Conservation (phyloP, 1,140 invertebrate species). For the Chionoecetes opilio region DNA sequence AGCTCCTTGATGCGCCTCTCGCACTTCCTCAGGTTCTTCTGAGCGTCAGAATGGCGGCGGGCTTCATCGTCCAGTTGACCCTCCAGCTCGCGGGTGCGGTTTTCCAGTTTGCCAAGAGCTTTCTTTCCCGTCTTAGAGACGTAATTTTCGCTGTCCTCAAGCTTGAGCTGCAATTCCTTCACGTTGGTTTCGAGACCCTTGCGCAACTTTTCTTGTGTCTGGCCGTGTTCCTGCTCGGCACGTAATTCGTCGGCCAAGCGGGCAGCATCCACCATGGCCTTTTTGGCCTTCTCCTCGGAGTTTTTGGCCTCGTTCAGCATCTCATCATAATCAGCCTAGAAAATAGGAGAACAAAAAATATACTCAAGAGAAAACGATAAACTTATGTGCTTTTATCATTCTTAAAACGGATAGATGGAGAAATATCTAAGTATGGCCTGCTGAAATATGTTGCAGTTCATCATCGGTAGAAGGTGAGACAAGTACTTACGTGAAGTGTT, state of each 20-base stretch:
- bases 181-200: conserved; percentile 83
- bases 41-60: conserved; percentile 96
- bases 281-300: conserved; percentile 85
- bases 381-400: background rate
- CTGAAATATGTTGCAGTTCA: background rate
- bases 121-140: conserved; percentile 83
- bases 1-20: conserved; percentile 86
- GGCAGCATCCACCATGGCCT: conserved; percentile 85
- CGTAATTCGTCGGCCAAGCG: conserved; percentile 87
- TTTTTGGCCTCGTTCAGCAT: conserved; percentile 85
- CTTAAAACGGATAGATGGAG: background rate
- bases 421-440: background rate
- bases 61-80: conserved; percentile 87
- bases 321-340: conserved; percentile 83
- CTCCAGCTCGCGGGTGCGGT: conserved; percentile 85
- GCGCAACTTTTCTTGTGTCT: conserved; percentile 87
- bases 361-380: background rate
- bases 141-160: conserved; percentile 87
- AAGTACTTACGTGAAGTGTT: conserved; percentile 69
- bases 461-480: too few relatives aligned
- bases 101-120: conserved; percentile 85
- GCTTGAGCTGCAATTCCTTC: conserved; percentile 82
- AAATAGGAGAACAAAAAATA: too few relatives aligned
- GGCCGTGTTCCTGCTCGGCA: conserved; percentile 87
- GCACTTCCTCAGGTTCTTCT: conserved; percentile 95